A percentile compares a stretch with the other conserved stretches of the same genome.
Conservation (phyloP, 2,888 invertebrate genomes). For the Odontocolon sp. region DNA sequence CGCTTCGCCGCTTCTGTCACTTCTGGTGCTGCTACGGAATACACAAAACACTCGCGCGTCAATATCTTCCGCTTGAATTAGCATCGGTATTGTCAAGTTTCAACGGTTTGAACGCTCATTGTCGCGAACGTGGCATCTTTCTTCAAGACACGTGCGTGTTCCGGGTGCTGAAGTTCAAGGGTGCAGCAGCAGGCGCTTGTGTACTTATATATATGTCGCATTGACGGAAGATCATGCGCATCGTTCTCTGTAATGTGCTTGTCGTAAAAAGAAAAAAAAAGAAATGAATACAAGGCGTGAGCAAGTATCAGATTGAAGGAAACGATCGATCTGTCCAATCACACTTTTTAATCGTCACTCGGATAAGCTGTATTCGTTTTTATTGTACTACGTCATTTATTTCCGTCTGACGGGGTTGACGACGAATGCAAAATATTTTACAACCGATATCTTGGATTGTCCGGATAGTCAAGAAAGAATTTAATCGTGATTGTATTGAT, state of each 20-base stretch:
- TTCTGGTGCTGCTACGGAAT: slow-evolving; percentile 16
- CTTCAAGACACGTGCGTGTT: slow-evolving; percentile 42
- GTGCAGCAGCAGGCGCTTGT: slow-evolving; percentile 13
- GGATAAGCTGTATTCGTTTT: not conserved
- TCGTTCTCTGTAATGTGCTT: too few species aligned
- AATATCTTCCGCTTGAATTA: slow-evolving; percentile 55
- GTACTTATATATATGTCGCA: too few species aligned
- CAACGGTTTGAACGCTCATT: slow-evolving; percentile 30
- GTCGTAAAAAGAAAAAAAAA: slow-evolving; percentile 3
- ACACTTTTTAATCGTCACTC: slow-evolving; percentile 5
- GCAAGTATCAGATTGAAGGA: not conserved
- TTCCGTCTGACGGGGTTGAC: not conserved
- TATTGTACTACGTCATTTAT: not conserved
- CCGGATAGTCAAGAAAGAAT: not conserved
- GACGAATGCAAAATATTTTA: not conserved
- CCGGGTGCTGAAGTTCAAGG: slow-evolving; percentile 63
- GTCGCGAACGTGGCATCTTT: slow-evolving; percentile 38
- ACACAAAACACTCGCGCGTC: slow-evolving; percentile 41
- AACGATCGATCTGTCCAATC: not conserved
- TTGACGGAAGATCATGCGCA: slow-evolving; percentile 33
- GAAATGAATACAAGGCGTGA: not conserved
- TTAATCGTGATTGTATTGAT: not conserved
- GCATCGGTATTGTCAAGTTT: slow-evolving; percentile 56
- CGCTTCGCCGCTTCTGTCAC: slow-evolving; percentile 9
- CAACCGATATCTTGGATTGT: not conserved